These are phyloP conservation scores for Drosophila tripunctata DNA, from an alignment of 2,888 invertebrate species.

Conservation along the genomic window DNA sequence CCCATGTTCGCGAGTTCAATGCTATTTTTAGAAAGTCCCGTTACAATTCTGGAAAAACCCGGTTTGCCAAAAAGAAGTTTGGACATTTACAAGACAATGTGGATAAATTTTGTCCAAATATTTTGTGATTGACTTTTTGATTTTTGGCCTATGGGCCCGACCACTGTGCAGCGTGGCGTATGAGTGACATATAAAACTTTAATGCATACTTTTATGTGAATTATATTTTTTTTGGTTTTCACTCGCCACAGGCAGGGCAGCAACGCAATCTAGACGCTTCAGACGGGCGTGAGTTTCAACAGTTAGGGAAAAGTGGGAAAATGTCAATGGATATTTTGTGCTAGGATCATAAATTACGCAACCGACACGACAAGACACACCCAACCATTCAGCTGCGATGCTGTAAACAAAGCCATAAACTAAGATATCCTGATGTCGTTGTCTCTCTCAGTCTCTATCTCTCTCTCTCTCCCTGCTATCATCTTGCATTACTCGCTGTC, in stretches of 20 bases:
- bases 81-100: too few relatives aligned
- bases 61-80: too few relatives aligned
- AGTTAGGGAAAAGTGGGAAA: constrained; percentile 23
- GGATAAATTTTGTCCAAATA: too few relatives aligned
- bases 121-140: too few relatives aligned
- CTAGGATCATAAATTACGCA: constrained; percentile 62
- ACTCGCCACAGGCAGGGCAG: constrained; percentile 10
- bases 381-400: constrained; percentile 38
- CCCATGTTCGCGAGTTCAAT: too few relatives aligned
- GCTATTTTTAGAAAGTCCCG: too few relatives aligned
- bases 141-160: too few relatives aligned
- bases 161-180: constrained; percentile 65
- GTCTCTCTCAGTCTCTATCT: constrained; percentile 1
- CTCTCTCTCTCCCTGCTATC: constrained; percentile 1
- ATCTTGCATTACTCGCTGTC: constrained; percentile 15
- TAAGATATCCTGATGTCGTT: constrained; percentile 15
- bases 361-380: constrained; percentile 16
- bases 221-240: constrained; percentile 33
- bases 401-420: constrained; percentile 65
- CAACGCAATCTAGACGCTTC: constrained; percentile 5
- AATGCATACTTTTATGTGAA: constrained; percentile 60
- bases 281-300: constrained; percentile 14
- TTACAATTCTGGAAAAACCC: too few relatives aligned
- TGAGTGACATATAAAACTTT: constrained; percentile 73
- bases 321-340: constrained; percentile 44